Evolutionary conservation across 2,113 vertebrate genomes (phyloP), one percentile per base, ranked within the genome.

Genomic region (Dipodomys merriami): DNA sequence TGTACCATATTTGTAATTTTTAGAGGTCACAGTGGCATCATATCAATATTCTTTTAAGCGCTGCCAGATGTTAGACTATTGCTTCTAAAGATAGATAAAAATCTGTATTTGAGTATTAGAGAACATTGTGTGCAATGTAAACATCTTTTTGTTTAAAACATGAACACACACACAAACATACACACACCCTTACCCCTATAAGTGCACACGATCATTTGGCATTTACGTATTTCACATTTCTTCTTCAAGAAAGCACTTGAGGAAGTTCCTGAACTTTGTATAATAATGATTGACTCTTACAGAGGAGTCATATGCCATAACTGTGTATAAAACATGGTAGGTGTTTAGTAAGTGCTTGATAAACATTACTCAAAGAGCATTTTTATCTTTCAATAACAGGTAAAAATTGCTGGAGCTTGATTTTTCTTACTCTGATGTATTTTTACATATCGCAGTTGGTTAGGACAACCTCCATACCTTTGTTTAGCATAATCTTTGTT

Each of bases 371-470:
- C 35, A 53, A 86, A 23, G 60, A 83, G 23, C 64, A 25, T 81
- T 95, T 96, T 95, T 83, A 72, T 80, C 80, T 93, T 92, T 74
- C 78, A 95, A 69, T 96, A 80, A 92, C 69, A 87, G 33, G 33
- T 86, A 67, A 73, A 93, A 92, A 74, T 92, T 83, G 62, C 30
- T 88, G 62, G 29, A 91, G 77, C 30, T 95, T 93, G 71, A 23
- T 92, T 96, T 81, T 35, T 64, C 88, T 88, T 69, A 93, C n/a
- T 69, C 78, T 85, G 49, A 72, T 78, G 22, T 68, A 67, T 79
- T 95, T 96, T 94, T 95, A 69, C 86, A 79, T 89, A 67, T 93
- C 67, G 29, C 71, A 11, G 29, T 81, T 85, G 44, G 9, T 94
- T 87, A 46, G 83, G 27, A 90, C 91, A 90, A 83, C 69, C 62